Base-by-base conservation (phyloP, 2,888 invertebrate genomes). In the Sepiola atlantica region DNA sequence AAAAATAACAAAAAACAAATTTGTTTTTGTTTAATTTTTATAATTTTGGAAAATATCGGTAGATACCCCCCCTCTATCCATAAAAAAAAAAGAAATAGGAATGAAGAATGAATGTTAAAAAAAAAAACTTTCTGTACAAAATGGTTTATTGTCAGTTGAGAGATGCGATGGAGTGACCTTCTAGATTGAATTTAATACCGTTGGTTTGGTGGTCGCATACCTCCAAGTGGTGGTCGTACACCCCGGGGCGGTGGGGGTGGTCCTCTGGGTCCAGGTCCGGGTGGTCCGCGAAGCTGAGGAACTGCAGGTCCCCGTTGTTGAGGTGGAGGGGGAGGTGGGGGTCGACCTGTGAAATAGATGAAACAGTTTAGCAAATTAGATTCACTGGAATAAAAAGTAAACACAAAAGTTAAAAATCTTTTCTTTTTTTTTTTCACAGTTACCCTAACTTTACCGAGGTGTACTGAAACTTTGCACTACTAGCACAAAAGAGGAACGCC, bases 201-300 rank as follows among this genome's bases (percentile, higher is more conserved):
- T 35, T 92, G 92, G 14, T 92, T 92, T 6, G 95, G 95, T 45
- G 95, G 95, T 20, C 95, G 94, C 54, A 94, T 94, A 14, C 94
- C 94, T 35, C 94, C 95, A 92, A 95, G 95, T 77, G 96, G 96
- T 32, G 96, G 96, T 55, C 96, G 95, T 95, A 95, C 95, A 77
- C 96, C 96, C 77, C 95, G 61, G 24, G 95, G 95, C 18, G 95
- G 95, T 20, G 95, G 95, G 21, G 95, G 95, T 18, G 95, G 95
- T 8, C 96, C 96, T 95, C 96, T 94, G 21, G 94, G 90, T 32
- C 94, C 94, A 24, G 55, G 28, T 91, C 94, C 95, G 91, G 95
- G 95, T 94, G 95, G 95, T 24, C 95, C 95, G 35, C 94, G 95
- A 45, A 95, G 96, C 91, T 95, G 95, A 28, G 95, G 95, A 32